A percentile compares a stretch with the other conserved stretches of the same genome.
Conservation (phyloP, 2,797 vertebrate genomes). For the Sebastes melanostomus region DNA sequence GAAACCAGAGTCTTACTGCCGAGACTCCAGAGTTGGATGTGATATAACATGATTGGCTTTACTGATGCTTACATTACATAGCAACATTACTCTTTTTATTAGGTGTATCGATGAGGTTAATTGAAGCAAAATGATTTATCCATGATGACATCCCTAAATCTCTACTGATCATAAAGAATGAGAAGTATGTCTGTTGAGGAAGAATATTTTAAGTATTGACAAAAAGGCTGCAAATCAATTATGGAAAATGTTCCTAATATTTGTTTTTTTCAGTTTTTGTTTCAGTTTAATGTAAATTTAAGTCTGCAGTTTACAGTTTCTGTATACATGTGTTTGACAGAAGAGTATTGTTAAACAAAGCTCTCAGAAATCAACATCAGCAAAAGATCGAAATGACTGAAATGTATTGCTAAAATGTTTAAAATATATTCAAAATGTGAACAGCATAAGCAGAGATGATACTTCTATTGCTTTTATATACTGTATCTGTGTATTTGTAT, state of each 20-base stretch:
- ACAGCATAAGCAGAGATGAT: neutral
- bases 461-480: neutral
- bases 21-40: neutral
- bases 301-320: neutral
- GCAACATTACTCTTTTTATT: neutral
- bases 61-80: neutral
- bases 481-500: neutral
- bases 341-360: neutral
- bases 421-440: neutral
- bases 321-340: neutral
- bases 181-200: neutral
- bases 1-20: constrained; percentile 42
- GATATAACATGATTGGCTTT: neutral
- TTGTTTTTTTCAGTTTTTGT: neutral
- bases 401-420: neutral
- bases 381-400: neutral
- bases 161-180: neutral
- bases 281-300: neutral
- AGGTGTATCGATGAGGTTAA: neutral
- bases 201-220: neutral
- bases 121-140: neutral
- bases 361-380: neutral
- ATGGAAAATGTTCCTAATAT: neutral
- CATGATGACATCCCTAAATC: neutral
- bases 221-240: neutral